Evolutionary conservation across 2,797 vertebrate species (phyloP).

Genomic region (Linurgus olivaceus): DNA sequence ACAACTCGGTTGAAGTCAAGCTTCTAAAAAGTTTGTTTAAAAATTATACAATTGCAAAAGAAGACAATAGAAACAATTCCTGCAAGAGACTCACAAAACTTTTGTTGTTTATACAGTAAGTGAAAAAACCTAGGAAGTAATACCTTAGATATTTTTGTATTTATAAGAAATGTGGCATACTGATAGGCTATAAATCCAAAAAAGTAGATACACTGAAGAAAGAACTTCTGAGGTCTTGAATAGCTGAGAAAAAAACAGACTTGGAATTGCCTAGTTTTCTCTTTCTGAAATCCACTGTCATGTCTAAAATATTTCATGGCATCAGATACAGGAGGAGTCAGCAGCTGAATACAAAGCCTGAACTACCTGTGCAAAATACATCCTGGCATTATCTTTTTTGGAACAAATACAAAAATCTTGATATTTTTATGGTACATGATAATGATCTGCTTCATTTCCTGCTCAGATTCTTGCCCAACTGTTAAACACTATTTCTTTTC

Average conservation of each 20-base stretch:
- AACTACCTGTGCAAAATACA: neutral
- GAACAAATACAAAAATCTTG: neutral
- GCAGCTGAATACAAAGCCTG: neutral
- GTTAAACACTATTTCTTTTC: neutral
- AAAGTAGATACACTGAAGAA: neutral
- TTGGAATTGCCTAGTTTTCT: neutral
- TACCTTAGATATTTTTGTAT: neutral
- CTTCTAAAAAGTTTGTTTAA: neutral
- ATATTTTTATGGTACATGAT: constrained; percentile 3
- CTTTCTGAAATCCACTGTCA: neutral
- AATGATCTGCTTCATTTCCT: constrained; percentile 55
- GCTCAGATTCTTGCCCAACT: neutral
- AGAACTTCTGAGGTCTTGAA: neutral
- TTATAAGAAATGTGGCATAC: neutral
- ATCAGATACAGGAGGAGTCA: neutral
- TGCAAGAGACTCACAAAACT: neutral
- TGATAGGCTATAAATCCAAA: neutral
- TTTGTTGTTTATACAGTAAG: neutral
- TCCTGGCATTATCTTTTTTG: neutral
- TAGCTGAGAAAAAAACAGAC: neutral
- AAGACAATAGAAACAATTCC: neutral
- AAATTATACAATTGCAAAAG: neutral
- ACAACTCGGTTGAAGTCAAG: neutral
- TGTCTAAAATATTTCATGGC: neutral
- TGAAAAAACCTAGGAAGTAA: neutral